Conservation (phyloP, 37 sponge, comb jelly and placozoan genomes). For the Dysidea cf. avara region DNA sequence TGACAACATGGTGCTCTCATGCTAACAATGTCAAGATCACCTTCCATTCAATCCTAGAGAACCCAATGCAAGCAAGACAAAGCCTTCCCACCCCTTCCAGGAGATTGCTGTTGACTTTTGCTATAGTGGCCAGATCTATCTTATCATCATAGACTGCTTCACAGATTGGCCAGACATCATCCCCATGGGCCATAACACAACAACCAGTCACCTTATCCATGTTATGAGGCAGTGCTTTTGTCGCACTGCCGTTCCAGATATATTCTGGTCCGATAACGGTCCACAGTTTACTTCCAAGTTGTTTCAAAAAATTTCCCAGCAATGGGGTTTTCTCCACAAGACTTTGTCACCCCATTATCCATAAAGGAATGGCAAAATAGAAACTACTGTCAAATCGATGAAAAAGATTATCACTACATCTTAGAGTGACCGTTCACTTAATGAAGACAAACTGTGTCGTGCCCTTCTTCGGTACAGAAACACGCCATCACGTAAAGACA, state of each 20-base stretch:
- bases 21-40: too few species aligned
- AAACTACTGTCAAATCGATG: slow-evolving; percentile 1
- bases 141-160: not conserved
- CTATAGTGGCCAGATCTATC: slow-evolving; percentile 2
- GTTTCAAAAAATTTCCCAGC: not conserved
- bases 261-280: not conserved
- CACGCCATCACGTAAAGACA: slow-evolving; percentile 11
- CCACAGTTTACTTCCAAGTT: not conserved
- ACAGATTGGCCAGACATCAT: too few species aligned
- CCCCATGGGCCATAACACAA: too few species aligned
- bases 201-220: not conserved
- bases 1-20: too few species aligned
- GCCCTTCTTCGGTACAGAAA: slow-evolving; percentile 30
- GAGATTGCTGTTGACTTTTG: slow-evolving; percentile 2
- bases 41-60: slow-evolving; percentile 13
- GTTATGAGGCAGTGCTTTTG: not conserved
- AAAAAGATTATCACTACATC: too few species aligned
- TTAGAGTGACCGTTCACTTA: too few species aligned
- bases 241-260: not conserved
- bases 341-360: not conserved
- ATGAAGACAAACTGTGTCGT: too few species aligned
- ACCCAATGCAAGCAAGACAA: slow-evolving; percentile 2
- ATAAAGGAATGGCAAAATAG: not conserved
- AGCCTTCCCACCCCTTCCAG: slow-evolving; percentile 16
- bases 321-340: not conserved